Evolutionary conservation across 1,140 invertebrate species (phyloP).

Genomic region (Drosophila funebris): DNA sequence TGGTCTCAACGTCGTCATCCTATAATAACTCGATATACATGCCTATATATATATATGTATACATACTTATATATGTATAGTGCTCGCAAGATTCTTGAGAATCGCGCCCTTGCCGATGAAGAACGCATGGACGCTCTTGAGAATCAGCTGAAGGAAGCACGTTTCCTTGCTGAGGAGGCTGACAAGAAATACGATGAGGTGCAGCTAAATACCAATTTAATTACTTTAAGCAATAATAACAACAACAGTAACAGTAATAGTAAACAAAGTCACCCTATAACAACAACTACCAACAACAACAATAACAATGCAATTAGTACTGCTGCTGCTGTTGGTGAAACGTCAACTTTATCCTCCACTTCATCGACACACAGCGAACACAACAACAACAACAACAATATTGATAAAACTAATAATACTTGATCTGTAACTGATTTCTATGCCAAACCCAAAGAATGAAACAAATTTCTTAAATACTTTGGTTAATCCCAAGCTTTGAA

Average conservation of each 20-base stretch:
- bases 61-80: constrained; percentile 85
- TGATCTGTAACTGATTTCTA: constrained; percentile 59
- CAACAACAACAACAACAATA: constrained; percentile 61
- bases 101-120: constrained; percentile 99
- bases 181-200: constrained; percentile 99
- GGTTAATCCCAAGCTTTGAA: not conserved
- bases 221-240: constrained; percentile 68
- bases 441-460: constrained; percentile 51
- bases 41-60: not conserved
- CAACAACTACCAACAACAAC: constrained; percentile 63
- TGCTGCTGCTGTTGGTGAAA: constrained; percentile 70
- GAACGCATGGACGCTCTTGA: constrained; percentile 99
- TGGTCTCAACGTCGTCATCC: constrained; percentile 54
- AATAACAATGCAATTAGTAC: constrained; percentile 73
- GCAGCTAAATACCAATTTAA: constrained; percentile 84
- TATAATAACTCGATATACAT: constrained; percentile 2
- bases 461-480: constrained; percentile 16
- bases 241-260: constrained; percentile 56
- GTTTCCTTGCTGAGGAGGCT: constrained; percentile 99
- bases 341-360: constrained; percentile 80
- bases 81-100: constrained; percentile 99
- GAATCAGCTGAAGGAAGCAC: constrained; percentile 99
- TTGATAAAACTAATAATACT: constrained; percentile 55
- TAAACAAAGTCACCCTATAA: constrained; percentile 51
- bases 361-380: constrained; percentile 53